Base-by-base conservation (phyloP, 2,797 vertebrate genomes). In the Notoglanidium macrostoma region DNA sequence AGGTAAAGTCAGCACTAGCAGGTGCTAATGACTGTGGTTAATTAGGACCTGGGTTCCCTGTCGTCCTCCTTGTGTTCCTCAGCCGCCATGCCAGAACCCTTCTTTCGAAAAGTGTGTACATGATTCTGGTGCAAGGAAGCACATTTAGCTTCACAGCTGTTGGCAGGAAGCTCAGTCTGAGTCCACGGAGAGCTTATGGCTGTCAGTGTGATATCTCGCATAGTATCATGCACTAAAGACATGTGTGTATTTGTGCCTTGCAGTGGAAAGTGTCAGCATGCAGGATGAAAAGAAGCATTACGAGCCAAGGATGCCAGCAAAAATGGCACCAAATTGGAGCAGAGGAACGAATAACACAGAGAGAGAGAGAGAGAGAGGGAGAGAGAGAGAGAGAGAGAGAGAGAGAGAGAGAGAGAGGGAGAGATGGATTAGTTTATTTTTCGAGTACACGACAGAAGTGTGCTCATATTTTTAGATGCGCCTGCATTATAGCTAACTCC, bases 141-240 rank as follows among this genome's bases (percentile, higher is more conserved):
- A 40, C 70, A 80, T 46, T 70, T 63, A 70, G 54, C 70, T 81
- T 78, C 72, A 84, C 81, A 85, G 81, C 63, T 54, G 78, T 61
- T 40, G 68, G 57, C 70, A 85, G 72, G 19, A 12, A 68, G 61
- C 51, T 82, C 19, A 83, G 74, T 84, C 23, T 40, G 76, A 51
- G 65, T 72, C 51, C 63, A 57, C 9, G 19, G 85, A 74, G 76
- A 86, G 85, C 76, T 70, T 46, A 68, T 86, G 85, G 32, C 65
- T 86, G 85, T 80, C 85, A 80, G 23, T 86, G 63, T 54, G 46
- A 86, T 79, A 54, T 59, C 63, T 83, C 70, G 40, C 59, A 29
- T 59, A 23, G 10, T 26, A 46, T 46, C 61, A 40, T 23, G 11
- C 32, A 44, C 32, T 77, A 77, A 83, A 84, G 35, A 55, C 15